Base-by-base conservation (phyloP, 1,140 invertebrate species). In the Condylostylus longicornis region DNA sequence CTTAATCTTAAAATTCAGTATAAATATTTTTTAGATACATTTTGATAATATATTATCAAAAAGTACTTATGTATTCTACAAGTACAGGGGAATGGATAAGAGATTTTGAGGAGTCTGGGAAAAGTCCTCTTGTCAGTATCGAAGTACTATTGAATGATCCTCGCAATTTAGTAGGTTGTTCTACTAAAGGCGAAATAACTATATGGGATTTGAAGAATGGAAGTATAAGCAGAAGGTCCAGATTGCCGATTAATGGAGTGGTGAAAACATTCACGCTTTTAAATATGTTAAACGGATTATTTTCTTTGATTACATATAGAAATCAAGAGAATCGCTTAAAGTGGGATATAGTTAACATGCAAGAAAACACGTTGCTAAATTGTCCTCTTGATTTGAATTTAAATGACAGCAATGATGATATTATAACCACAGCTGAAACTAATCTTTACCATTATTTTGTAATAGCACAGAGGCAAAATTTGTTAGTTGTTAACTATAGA, bases 21-120 rank as follows among this genome's bases (percentile, higher is more conserved):
- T 33, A 23, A 6, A 7, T 42, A 33, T 47, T 51, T 40, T 44
- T 10, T 19, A 75, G 70, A 52, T 62, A 58, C 42, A 44, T 78
- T 7, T 74, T 71, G 44, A 61, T 75, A 36, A 50, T 70, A 8
- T 69, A 65, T 54, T 66, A 66, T 15, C 58, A 68, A 27, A 47
- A 61, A 18, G 63, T 78, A 28, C 61, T 66, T 38, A 64, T 66
- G n/a, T 77, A 71, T 40, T 74, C 72, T 43, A 68, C 70, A n/a
- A 62, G 58, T 37, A 63, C 50, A 20, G 72, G 70, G 0, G 62
- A 66, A 47, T 35, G 74, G 5, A 54, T 66, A 31, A 52, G 61
- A 37, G 66, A 73, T 42, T 66, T 72, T 25, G 65, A 65, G 44
- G 62, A 65, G 25, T 51, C 61, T 6, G n/a, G n/a, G n/a, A 53